These are phyloP conservation scores for Leptarthrus brevirostris DNA, from an alignment of 2,888 invertebrate species.

Conservation along the genomic window DNA sequence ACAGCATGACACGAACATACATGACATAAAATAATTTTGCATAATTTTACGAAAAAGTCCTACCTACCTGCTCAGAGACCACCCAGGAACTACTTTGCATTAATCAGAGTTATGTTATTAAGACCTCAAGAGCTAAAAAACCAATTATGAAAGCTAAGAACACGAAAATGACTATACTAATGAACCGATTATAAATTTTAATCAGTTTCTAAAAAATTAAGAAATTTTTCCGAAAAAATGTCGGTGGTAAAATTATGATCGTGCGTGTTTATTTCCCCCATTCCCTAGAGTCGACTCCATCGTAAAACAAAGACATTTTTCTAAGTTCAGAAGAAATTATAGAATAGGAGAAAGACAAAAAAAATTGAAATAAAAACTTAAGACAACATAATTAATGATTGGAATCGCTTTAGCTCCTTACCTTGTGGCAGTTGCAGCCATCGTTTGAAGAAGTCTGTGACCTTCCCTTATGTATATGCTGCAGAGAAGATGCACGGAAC, in stretches of 20 bases:
- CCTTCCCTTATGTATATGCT: not conserved
- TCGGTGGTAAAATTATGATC: too few species aligned
- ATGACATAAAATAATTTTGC: too few species aligned
- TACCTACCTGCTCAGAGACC: too few species aligned
- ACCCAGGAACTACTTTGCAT: too few species aligned
- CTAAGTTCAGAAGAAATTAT: not conserved
- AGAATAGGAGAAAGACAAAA: not conserved
- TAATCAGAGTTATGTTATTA: too few species aligned
- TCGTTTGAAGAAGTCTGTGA: not conserved
- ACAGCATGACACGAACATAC: too few species aligned
- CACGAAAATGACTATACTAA: not conserved
- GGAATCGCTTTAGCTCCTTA: not conserved
- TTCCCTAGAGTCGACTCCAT: not conserved
- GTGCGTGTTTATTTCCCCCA: not conserved
- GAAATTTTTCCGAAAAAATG: slow-evolving; percentile 12
- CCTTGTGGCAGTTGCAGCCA: not conserved
- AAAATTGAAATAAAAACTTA: slow-evolving; percentile 22
- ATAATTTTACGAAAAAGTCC: too few species aligned
- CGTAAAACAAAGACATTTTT: slow-evolving; percentile 12
- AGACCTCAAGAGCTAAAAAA: too few species aligned
- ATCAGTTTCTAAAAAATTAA: slow-evolving; percentile 33
- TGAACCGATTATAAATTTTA: slow-evolving; percentile 37
- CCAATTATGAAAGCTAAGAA: not conserved
- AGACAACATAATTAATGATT: slow-evolving; percentile 37
- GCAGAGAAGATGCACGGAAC: not conserved